Conservation (phyloP, 2,797 vertebrate species). For the Sebastes nivosus region DNA sequence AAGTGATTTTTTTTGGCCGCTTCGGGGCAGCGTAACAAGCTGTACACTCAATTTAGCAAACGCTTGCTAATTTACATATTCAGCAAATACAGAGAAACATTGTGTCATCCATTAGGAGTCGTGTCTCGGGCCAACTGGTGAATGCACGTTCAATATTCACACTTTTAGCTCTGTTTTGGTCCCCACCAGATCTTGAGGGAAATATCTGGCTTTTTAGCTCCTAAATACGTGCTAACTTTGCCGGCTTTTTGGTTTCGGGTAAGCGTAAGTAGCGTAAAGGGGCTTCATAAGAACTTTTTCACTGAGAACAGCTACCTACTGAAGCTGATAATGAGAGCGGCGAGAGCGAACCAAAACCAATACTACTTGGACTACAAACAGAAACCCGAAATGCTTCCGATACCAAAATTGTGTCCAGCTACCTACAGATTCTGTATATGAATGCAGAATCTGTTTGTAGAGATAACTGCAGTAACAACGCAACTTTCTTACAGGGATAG, state of each 20-base stretch:
- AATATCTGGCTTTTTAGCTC: neutral
- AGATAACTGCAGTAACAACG: too few relatives aligned
- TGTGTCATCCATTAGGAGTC: too few relatives aligned
- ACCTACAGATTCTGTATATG: too few relatives aligned
- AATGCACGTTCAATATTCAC: neutral
- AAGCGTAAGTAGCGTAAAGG: neutral
- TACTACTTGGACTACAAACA: too few relatives aligned
- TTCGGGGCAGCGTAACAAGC: neutral
- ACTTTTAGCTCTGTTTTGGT: neutral
- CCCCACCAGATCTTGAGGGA: neutral
- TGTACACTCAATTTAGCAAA: neutral
- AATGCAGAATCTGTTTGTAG: too few relatives aligned
- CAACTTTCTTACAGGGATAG: neutral
- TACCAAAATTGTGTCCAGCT: too few relatives aligned
- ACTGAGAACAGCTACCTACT: neutral
- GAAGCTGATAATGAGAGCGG: neutral
- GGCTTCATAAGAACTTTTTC: neutral
- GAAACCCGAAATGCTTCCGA: too few relatives aligned
- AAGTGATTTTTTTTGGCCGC: neutral
- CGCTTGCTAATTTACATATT: neutral
- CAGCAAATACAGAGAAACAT: neutral
- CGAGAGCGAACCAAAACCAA: neutral
- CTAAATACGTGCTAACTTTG: neutral
- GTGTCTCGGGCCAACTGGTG: neutral
- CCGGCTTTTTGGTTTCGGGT: neutral